Percentiles rank a stretch among this genome's conserved stretches.
These are phyloP conservation scores for Brachionus rotundiformis DNA, from an alignment of 1,140 invertebrate species.

Conservation along the genomic window DNA sequence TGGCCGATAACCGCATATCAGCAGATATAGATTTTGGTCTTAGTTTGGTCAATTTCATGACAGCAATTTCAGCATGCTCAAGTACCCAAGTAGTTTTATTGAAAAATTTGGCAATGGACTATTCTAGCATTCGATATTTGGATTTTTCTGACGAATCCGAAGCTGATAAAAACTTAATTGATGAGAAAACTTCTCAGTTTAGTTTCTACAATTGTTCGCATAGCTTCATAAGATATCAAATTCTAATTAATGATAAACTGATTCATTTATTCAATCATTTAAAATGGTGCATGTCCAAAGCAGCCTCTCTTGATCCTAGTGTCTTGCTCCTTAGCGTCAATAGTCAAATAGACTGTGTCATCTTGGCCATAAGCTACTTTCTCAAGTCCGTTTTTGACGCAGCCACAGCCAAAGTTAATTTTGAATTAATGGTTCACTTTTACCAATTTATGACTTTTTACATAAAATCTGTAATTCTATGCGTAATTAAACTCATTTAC, in stretches of 20 bases:
- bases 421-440: slow-evolving; percentile 29
- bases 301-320: background rate
- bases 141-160: background rate
- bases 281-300: background rate
- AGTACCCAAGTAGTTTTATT: background rate
- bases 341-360: background rate
- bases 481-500: background rate
- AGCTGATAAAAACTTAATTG: background rate
- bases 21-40: background rate
- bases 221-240: background rate
- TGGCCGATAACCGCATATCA: background rate
- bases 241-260: background rate
- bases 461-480: background rate
- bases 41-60: background rate
- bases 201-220: background rate
- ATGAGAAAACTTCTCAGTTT: slow-evolving; percentile 5
- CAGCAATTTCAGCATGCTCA: background rate
- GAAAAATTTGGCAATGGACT: slow-evolving; percentile 18
- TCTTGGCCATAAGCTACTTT: background rate
- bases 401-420: background rate
- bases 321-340: background rate
- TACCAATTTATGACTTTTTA: slow-evolving; percentile 24
- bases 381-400: background rate
- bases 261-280: background rate
- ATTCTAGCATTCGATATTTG: slow-evolving; percentile 14